Evolutionary conservation across 2,797 vertebrate species (phyloP).

Genomic region (Eremophila alpestris): DNA sequence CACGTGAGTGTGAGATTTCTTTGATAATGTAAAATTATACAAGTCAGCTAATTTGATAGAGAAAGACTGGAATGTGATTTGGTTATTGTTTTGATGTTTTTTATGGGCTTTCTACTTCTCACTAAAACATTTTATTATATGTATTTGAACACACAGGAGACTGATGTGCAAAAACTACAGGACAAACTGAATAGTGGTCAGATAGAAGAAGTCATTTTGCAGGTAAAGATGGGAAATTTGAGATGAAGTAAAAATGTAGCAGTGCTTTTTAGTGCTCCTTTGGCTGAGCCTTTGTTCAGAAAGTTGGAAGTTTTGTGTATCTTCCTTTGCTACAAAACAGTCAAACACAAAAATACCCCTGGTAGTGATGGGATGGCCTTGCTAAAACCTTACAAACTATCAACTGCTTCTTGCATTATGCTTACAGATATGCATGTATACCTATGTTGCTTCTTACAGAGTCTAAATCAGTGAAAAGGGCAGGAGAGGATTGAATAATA

Average conservation of each 20-base stretch:
- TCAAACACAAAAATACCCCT: background rate
- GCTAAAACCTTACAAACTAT: background rate
- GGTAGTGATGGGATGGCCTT: background rate
- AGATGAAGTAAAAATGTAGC: background rate
- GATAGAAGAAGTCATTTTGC: slow-evolving; percentile 92
- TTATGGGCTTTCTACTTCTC: background rate
- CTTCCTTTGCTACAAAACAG: background rate
- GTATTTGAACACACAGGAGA: slow-evolving; percentile 79
- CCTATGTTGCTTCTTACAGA: background rate
- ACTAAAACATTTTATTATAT: background rate
- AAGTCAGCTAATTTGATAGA: background rate
- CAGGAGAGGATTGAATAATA: background rate
- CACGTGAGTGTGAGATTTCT: background rate
- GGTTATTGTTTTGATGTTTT: background rate
- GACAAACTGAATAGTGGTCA: slow-evolving; percentile 87
- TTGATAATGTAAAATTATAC: background rate
- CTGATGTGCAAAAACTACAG: slow-evolving; percentile 85
- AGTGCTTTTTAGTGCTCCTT: background rate
- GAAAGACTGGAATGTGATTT: background rate
- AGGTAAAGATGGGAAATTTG: slow-evolving; percentile 76
- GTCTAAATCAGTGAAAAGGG: background rate
- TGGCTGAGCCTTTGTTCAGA: background rate
- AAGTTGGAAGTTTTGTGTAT: background rate
- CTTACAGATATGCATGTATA: background rate
- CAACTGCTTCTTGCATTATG: background rate